phyloP scores from a whole-genome alignment of 2,888 invertebrate genomes.

The Polydrusus cervinus region DNA sequence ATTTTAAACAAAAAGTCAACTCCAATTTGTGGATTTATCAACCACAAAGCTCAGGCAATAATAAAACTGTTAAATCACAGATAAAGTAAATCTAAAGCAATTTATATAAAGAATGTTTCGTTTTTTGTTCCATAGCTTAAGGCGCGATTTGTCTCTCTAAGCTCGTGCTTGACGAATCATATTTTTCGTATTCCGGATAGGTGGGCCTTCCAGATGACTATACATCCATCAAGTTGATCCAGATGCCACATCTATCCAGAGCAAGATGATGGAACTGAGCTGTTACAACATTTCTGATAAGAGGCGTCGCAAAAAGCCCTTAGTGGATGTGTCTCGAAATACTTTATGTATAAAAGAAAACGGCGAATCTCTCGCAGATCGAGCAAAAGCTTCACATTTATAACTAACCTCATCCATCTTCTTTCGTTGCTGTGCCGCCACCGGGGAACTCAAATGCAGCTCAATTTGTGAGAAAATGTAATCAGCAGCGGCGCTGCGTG shows the following conservation, averaged over 20 bases:
- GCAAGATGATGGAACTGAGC: conserved; percentile 71
- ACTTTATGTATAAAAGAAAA: conserved; percentile 71
- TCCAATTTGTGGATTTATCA: conserved; percentile 8
- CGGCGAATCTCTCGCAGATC: conserved; percentile 70
- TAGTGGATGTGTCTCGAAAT: conserved; percentile 67
- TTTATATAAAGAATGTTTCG: conserved; percentile 55
- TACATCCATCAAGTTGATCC: conserved; percentile 66
- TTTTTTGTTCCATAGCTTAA: conserved; percentile 59
- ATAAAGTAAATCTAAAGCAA: conserved; percentile 51
- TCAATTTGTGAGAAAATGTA: conserved; percentile 74
- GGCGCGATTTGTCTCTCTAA: conserved; percentile 60
- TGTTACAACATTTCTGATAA: conserved; percentile 71
- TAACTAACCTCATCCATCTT: conserved; percentile 75
- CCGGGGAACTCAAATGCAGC: conserved; percentile 71
- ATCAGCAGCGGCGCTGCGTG: conserved; percentile 60
- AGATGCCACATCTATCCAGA: conserved; percentile 62
- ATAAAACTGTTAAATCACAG: conserved; percentile 55
- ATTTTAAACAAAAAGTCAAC: neutral
- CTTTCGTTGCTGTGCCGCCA: conserved; percentile 63
- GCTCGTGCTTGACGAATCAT: conserved; percentile 60
- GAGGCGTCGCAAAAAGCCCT: conserved; percentile 67
- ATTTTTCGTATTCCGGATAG: conserved; percentile 60
- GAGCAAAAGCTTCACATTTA: conserved; percentile 74
- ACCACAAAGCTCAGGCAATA: conserved; percentile 40
- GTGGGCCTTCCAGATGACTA: conserved; percentile 52